phyloP scores from a whole-genome alignment of 2,113 vertebrate genomes.

The Cryptomyrus ogoouensis region DNA sequence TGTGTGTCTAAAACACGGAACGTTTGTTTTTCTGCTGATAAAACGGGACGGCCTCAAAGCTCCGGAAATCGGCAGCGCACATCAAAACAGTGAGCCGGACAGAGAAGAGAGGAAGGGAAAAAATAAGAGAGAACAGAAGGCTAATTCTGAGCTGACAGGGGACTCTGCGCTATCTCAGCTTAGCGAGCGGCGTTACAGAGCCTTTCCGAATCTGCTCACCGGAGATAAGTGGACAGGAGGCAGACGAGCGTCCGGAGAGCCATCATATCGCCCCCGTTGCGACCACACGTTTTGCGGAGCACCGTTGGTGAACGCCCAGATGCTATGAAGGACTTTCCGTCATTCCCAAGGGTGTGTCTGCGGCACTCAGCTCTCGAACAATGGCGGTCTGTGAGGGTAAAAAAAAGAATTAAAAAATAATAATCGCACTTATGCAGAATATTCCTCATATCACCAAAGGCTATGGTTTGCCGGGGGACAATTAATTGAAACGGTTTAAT shows the following conservation, averaged over 20 bases:
- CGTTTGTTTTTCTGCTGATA: constrained; percentile 8
- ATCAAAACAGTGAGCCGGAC: not conserved
- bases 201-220: constrained; percentile 54
- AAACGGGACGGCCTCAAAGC: not conserved
- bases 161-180: constrained; percentile 42
- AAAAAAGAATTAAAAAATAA: not conserved
- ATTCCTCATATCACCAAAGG: constrained; percentile 9
- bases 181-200: constrained; percentile 42
- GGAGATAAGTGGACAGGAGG: constrained; percentile 54
- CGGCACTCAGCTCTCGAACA: not conserved
- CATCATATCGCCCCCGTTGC: constrained; percentile 4
- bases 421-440: constrained; percentile 6
- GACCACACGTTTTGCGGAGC: not conserved
- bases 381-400: not conserved
- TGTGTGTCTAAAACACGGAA: not conserved
- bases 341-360: not conserved
- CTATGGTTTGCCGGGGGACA: not conserved
- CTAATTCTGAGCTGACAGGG: constrained; percentile 37
- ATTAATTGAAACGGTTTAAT: not conserved
- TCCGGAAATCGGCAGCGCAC: not conserved
- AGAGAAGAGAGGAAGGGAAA: not conserved
- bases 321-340: constrained; percentile 6
- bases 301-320: not conserved
- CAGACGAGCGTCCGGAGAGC: constrained; percentile 42
- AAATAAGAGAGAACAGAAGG: not conserved